Conservation (phyloP, 2,113 vertebrate species). For the Micronycteris hirsuta region DNA sequence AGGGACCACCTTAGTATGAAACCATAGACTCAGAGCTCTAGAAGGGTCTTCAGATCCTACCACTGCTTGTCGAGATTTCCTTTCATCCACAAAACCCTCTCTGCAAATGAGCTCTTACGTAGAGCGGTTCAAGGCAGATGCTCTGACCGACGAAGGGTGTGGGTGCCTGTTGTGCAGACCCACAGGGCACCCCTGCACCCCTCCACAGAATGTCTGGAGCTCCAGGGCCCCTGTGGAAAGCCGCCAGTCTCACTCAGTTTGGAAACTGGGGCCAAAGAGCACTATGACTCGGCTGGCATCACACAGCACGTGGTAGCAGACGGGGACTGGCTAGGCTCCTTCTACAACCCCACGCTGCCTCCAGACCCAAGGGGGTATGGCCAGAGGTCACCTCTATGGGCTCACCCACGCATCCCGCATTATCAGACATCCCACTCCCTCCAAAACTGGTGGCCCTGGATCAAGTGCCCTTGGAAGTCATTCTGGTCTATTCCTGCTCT, state of each 20-base stretch:
- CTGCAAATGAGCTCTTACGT: neutral
- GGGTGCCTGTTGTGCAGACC: neutral
- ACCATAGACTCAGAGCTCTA: too few species aligned
- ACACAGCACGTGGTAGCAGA: neutral
- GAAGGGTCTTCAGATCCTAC: neutral
- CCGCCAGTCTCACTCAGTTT: neutral
- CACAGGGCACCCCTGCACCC: accelerated
- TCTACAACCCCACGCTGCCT: accelerated
- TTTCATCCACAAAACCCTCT: neutral
- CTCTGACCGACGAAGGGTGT: accelerated
- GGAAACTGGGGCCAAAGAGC: neutral
- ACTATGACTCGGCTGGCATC: accelerated
- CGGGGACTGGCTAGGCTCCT: accelerated
- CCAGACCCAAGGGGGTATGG: accelerated
- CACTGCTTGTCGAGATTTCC: neutral
- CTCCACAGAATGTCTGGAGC: neutral
- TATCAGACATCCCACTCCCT: accelerated
- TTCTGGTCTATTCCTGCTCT: neutral
- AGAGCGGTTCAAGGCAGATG: neutral
- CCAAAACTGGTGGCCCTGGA: accelerated
- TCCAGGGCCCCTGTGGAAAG: neutral
- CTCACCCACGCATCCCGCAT: accelerated
- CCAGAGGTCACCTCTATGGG: accelerated
- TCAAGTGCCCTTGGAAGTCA: accelerated
- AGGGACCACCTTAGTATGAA: neutral